Evolutionary conservation across 2,797 vertebrate species (phyloP), one percentile per base, ranked within the genome.

Genomic region (Cephalopachus bancanus): DNA sequence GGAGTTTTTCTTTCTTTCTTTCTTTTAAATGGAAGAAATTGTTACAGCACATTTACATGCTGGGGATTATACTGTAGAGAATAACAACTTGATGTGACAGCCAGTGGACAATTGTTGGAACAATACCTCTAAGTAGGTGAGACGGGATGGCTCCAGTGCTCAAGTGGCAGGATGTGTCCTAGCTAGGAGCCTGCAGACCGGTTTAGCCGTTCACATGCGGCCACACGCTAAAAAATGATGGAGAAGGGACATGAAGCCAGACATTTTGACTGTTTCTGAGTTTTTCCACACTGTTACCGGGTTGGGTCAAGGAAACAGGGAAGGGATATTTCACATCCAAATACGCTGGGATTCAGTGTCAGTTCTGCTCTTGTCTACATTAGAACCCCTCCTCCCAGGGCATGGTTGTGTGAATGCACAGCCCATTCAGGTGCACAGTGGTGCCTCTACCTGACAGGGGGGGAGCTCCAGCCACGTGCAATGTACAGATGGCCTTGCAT

Each of bases 281-380:
- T 81, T 79, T 22, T 96, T 83, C 72, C 19, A 33, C 10, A 75
- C 5, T 37, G 1, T 59, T 72, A 24, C 49, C 72, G 51, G n/a
- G 2, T 49, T 75, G 55, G 53, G 60, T 1, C 22, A 28, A 64
- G 19, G 65, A 87, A 83, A 88, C 2, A 28, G 75, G 55, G 7
- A 76, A 88, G 11, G 88, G 62, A 28, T 76, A 44, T 79, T 93
- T 91, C 80, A 79, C 76, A 86, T 93, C 28, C 11, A 16, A 44
- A 95, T 67, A 92, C 33, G 28, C 19, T 83, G 67, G 65, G 69
- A 75, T 67, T 83, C 5, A 28, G 1, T 81, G 33, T 62, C 49
- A 64, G 44, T 67, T 75, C 6, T 33, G 44, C 24, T 85, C 44
- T 88, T 74, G 22, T 65, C 51, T 72, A 24, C 8, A 3, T 5